Evolutionary conservation across 2,888 invertebrate species (phyloP), one percentile per base, ranked within the genome.

Genomic region (Sesia apiformis): DNA sequence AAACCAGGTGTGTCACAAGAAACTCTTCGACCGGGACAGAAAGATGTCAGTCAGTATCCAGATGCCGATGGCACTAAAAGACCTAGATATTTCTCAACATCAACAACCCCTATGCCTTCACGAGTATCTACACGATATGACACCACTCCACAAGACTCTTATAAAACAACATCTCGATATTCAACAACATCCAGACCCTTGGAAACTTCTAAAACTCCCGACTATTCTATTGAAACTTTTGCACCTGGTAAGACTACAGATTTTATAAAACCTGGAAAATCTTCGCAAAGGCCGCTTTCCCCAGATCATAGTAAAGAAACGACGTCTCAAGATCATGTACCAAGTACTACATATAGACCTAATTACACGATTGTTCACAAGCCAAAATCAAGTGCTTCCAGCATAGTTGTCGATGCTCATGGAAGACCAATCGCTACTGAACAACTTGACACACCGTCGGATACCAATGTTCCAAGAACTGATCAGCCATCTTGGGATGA

Each of bases 281-380:
- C 23, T 23, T 23, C 23, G 23, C 23, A 23, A 23, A 23, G 23
- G 2, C 23, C 23, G 23, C 23, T 23, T 23, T 23, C 23, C 23
- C 23, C 23, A 23, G 23, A 23, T 23, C 23, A 23, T 23, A 2
- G 23, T 23, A 23, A 23, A 23, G 7, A 46, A 46, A 46, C n/a
- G 46, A n/a, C 5, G n/a, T 8, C 8, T 8, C 46, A 46, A 5
- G 46, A 46, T 4, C 46, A 60, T 39, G 8, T 62, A 4, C 65
- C 67, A 3, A 67, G 63, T 40, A 64, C 67, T 6, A 70, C 67
- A 23, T 66, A 65, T 39, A 53, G 64, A 49, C 70, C 69, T 8
- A 63, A 61, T 38, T 65, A 63, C 5, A 56, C 57, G 3, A 58
- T 62, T 4, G 55, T 38, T 39, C 55, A 46, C 52, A 41, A 7